Evolutionary conservation across 2,797 vertebrate genomes (phyloP).

Genomic region (Phrynocephalus vlangalii): DNA sequence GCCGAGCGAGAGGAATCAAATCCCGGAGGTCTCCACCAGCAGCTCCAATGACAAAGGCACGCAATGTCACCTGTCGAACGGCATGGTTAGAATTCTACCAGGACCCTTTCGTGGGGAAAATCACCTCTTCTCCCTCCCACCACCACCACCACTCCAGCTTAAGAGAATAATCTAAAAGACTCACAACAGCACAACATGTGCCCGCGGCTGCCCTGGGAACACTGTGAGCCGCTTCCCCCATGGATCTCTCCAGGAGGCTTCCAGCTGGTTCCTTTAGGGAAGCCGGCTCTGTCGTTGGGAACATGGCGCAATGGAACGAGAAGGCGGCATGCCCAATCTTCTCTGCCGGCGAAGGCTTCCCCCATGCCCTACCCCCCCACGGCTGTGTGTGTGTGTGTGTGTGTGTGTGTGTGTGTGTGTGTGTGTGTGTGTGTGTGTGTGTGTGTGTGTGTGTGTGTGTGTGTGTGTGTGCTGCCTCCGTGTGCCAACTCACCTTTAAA

Average conservation of each 20-base stretch:
- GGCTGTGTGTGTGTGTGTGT: neutral
- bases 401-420: neutral
- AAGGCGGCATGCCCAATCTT: neutral
- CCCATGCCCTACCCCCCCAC: neutral
- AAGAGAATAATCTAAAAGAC: neutral
- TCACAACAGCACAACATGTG: conserved; percentile 29
- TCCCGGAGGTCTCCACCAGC: neutral
- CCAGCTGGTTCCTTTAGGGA: neutral
- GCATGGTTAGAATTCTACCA: too few relatives aligned
- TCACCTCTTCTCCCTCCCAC: neutral
- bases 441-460: neutral
- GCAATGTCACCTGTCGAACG: too few relatives aligned
- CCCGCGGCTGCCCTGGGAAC: neutral
- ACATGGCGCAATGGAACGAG: neutral
- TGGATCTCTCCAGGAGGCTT: neutral
- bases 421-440: neutral
- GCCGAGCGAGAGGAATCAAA: too few relatives aligned
- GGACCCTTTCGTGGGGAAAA: too few relatives aligned
- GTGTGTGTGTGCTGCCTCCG: neutral
- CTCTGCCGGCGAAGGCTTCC: neutral
- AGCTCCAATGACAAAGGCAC: neutral
- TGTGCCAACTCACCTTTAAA: neutral
- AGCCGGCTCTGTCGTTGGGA: neutral
- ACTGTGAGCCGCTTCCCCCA: neutral
- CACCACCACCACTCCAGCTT: neutral